Evolutionary conservation across 2,113 vertebrate genomes (phyloP).

Genomic region (Lathamus discolor): DNA sequence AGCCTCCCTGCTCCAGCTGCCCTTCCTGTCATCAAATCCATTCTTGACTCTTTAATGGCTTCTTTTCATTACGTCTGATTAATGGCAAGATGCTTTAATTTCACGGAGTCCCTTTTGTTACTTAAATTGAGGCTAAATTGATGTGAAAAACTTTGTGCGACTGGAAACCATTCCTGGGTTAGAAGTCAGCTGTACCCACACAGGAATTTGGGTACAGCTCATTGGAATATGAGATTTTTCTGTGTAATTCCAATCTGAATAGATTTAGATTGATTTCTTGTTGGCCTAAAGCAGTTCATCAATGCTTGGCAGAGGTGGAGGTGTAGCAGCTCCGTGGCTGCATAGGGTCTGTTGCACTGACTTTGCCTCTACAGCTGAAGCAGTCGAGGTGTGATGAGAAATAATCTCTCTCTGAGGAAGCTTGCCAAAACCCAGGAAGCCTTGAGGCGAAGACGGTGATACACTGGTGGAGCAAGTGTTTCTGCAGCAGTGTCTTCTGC

Average conservation of each 20-base stretch:
- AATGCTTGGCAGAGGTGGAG: neutral
- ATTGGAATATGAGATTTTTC: neutral
- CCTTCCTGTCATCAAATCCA: neutral
- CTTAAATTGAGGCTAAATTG: neutral
- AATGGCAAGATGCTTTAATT: neutral
- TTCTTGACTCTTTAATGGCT: neutral
- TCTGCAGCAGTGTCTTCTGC: neutral
- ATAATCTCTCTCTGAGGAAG: neutral
- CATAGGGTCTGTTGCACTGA: neutral
- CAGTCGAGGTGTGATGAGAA: neutral
- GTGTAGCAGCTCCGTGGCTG: neutral
- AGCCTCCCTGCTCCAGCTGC: neutral
- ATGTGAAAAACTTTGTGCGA: neutral
- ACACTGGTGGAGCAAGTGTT: neutral
- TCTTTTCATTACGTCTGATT: neutral
- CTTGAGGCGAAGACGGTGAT: neutral
- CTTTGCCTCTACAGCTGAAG: neutral
- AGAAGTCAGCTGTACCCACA: neutral
- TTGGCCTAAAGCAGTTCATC: neutral
- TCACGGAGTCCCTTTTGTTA: neutral
- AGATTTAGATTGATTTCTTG: neutral
- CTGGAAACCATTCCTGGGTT: neutral
- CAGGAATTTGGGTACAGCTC: neutral
- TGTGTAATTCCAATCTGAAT: neutral
- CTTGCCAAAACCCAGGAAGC: neutral